Conservation (phyloP, 1,140 invertebrate genomes). For the Vanessa tameamea region DNA sequence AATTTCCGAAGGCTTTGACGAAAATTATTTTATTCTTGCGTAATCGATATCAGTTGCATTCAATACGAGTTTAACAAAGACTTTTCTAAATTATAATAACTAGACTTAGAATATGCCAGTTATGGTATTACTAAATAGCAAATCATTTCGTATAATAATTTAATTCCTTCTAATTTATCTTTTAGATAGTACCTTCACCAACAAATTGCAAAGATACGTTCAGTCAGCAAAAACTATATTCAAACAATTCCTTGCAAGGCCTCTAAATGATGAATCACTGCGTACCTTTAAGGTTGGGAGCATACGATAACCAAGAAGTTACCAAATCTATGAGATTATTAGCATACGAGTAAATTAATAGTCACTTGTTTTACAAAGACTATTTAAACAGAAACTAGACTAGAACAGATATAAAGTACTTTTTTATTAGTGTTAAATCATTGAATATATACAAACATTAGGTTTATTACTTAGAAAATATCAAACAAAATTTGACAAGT, state of each 20-base stretch:
- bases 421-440: no score
- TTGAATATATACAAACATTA: no score
- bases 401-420: no score
- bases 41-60: background rate
- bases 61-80: background rate
- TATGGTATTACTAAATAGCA: background rate
- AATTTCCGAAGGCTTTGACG: background rate
- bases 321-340: background rate
- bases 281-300: conserved; percentile 3
- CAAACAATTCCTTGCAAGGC: conserved; percentile 9
- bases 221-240: conserved; percentile 30
- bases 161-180: conserved; percentile 2
- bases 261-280: conserved; percentile 23
- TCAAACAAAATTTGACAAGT: no score
- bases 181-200: background rate
- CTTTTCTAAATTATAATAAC: background rate
- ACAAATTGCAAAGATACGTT: background rate
- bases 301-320: background rate
- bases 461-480: no score
- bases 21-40: background rate
- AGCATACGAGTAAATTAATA: background rate
- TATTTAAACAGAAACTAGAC: no score
- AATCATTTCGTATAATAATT: background rate
- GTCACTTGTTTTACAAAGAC: background rate
- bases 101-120: background rate